Conservation (phyloP, 2,888 invertebrate species). For the Ormyrus rosae region DNA sequence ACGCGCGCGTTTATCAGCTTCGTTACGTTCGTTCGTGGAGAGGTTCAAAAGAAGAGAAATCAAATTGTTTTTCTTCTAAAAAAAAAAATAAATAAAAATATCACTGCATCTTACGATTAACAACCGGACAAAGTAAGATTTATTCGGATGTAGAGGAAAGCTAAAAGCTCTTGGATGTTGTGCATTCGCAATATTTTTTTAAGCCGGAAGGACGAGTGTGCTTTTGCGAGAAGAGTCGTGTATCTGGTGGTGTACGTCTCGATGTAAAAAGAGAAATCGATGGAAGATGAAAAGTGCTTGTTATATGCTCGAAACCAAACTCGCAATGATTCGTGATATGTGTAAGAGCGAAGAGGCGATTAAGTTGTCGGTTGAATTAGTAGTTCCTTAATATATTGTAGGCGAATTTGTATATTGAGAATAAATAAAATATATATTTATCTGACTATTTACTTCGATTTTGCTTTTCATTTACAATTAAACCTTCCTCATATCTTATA, state of each 20-base stretch:
- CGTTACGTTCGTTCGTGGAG: constrained; percentile 13
- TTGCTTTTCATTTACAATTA: constrained; percentile 2
- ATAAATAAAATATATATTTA: constrained; percentile 70
- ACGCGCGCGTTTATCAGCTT: not conserved
- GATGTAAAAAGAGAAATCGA: constrained; percentile 21
- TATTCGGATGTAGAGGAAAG: not conserved
- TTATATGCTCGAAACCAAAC: constrained; percentile 67
- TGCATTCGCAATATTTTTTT: constrained; percentile 56
- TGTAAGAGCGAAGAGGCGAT: constrained; percentile 59
- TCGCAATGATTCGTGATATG: constrained; percentile 72
- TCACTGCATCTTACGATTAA: not conserved
- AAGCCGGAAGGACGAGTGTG: constrained; percentile 33
- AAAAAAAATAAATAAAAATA: constrained; percentile 1
- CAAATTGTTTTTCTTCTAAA: constrained; percentile 14
- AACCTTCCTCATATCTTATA: not conserved
- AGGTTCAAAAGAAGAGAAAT: constrained; percentile 13
- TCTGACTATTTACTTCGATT: constrained; percentile 57
- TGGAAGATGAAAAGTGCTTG: constrained; percentile 60
- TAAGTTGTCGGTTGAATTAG: constrained; percentile 69
- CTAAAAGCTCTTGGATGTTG: constrained; percentile 52
- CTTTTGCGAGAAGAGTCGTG: constrained; percentile 37
- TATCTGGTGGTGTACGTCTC: constrained; percentile 2
- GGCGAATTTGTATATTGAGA: constrained; percentile 72
- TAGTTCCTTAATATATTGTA: constrained; percentile 71
- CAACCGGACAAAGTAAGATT: constrained; percentile 16